phyloP scores from a whole-genome alignment of 1,140 invertebrate species.

The Caenorhabditis brenneri region DNA sequence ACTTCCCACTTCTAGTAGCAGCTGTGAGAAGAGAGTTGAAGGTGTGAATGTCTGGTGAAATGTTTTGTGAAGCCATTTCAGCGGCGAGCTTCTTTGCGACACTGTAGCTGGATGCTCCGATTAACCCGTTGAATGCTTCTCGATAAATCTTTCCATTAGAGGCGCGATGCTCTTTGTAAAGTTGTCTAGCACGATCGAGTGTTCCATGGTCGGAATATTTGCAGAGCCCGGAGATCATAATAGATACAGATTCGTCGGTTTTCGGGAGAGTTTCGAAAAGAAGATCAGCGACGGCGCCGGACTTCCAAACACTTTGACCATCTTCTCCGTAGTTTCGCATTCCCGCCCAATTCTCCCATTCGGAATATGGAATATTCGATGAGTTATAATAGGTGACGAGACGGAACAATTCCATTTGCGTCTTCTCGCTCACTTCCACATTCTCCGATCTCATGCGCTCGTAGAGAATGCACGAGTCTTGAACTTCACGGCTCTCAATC shows the following conservation, averaged over 20 bases:
- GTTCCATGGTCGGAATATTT: conserved; percentile 19
- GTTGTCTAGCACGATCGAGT: conserved; percentile 33
- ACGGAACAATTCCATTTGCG: conserved; percentile 47
- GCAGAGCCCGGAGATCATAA: conserved; percentile 47
- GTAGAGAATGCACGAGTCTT: conserved; percentile 32
- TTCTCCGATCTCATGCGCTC: conserved; percentile 46
- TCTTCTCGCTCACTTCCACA: conserved; percentile 20
- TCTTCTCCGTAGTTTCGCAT: conserved; percentile 45
- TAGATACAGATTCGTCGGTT: conserved; percentile 42
- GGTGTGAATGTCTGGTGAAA: conserved; percentile 45
- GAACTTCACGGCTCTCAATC: conserved; percentile 41
- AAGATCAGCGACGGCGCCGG: conserved; percentile 51
- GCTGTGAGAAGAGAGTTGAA: conserved; percentile 52
- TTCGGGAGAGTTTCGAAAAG: conserved; percentile 54
- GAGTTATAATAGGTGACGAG: conserved; percentile 54
- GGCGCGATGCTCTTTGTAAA: conserved; percentile 37
- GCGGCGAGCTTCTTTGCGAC: background rate
- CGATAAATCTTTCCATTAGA: conserved; percentile 44
- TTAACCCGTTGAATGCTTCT: conserved; percentile 47
- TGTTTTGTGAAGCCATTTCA: conserved; percentile 37
- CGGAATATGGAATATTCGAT: conserved; percentile 35
- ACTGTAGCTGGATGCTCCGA: background rate
- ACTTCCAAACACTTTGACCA: background rate
- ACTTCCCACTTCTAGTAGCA: background rate
- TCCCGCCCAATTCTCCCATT: conserved; percentile 50